Base-by-base conservation (phyloP, 37 sponge, comb jelly and placozoan genomes). In the Beroe forskalii region DNA sequence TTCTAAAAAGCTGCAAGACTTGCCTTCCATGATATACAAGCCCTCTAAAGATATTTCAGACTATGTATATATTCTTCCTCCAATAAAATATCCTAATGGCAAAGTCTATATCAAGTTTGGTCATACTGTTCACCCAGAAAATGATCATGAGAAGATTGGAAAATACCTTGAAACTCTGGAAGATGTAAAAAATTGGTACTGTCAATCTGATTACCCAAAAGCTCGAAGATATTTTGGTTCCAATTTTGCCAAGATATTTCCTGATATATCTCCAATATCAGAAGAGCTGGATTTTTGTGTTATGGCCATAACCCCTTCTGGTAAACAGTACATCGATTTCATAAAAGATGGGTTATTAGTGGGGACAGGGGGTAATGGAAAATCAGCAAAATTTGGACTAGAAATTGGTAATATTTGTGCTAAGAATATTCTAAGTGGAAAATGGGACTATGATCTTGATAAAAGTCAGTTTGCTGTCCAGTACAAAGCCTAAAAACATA, bases 21-120 rank as follows among this genome's bases (percentile, higher is more conserved):
- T 80, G n/a, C 86, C 86, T 24, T 80, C 86, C 48, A 23, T 80
- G 60, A 80, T 80, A 22, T 80, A 48, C 60, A 48, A 44, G 27
- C 44, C 86, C 2, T n/a, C 40, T 0, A 35, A 22, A 1, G 38
- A 28, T 33, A 35, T 9, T 17, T 32, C 33, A 19, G 30, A 22
- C 4, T 80, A 80, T 25, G 33, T 80, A 1, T 80, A 80, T 25
- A 80, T 80, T 80, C 40, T 80, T 14, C 86, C 86, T 23, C 86
- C 86, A 4, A 80, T 80, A 32, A 41, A 24, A 23, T 80, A 80
- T 27, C 86, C 86, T 25, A 80, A 80, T 37, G 86, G 86, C 1
- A 80, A 80, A 27, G n/a, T n/a, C 0, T 80, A 80, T 43, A 32
- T 80, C 12, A 80, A 80, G 41, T 9, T 80, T 20, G 86, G 86